Base-by-base conservation (phyloP, 2,113 vertebrate species). In the Microtus richardsoni region DNA sequence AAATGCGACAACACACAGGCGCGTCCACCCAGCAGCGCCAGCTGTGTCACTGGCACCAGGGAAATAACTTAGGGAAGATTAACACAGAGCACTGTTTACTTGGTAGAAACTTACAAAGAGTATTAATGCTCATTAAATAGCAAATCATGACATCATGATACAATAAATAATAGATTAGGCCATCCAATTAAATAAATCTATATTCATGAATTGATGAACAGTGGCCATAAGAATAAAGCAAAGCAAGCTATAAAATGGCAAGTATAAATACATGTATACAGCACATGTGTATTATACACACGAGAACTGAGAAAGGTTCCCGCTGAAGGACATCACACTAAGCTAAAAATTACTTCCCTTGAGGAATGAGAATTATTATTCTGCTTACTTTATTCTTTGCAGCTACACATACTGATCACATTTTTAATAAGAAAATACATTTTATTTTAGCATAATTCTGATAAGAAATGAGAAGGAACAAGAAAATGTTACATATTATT, bases 401-500 rank as follows among this genome's bases (percentile, higher is more conserved):
- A n/a, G 13, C 64, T 24, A 41, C 0, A 28, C 39, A 78, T 36
- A 12, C 30, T 74, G 77, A 79, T 0, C 75, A 16, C 0, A 79
- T 62, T 92, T 70, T 83, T 74, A 87, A 91, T 14, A 28, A 94
- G 26, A 22, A 95, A 54, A 54, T 85, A 75, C 19, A 28, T 62
- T n/a, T 49, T 54, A 22, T 74, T 39, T 41, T 17, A 5, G 93
- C 71, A 68, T 71, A 58, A 91, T 26, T 75, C 36, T 74, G 66
- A 92, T 16, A 33, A 9, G 52, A 94, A 85, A 82, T 12, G 70
- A 54, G 71, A 94, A 62, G 41, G 44, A 33, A 73, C 54, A 85
- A 19, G 8, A 93, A 93, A 83, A 3, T 12, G 68, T 39, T 89
- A 1, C 12, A 44, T 5, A 44, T 44, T 21, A 62, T 58, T 70